These are phyloP conservation scores for Nycticebus coucang DNA, from an alignment of 2,113 vertebrate species.

Conservation along the genomic window DNA sequence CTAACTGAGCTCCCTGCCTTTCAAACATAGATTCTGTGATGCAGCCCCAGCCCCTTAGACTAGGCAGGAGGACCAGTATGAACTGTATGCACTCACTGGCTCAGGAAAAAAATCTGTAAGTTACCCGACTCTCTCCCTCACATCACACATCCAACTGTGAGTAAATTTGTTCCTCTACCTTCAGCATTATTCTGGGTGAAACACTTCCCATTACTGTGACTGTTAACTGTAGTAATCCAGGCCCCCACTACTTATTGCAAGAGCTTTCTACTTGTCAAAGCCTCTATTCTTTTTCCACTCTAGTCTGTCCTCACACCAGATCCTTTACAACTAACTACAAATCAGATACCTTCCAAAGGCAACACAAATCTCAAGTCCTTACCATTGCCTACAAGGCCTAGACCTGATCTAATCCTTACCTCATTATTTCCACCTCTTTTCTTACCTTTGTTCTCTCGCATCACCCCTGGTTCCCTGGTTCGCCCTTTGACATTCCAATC, in stretches of 20 bases:
- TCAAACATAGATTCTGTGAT: constrained; percentile 25
- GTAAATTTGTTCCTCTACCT: not conserved
- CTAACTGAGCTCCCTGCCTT: constrained; percentile 7
- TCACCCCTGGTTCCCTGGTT: not conserved
- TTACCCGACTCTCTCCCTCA: not conserved
- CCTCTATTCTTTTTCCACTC: not conserved
- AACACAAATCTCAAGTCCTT: not conserved
- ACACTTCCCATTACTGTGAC: not conserved
- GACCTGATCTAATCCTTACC: not conserved
- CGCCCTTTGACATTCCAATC: not conserved
- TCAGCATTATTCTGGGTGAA: not conserved
- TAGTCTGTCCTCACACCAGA: not conserved
- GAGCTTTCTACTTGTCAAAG: not conserved
- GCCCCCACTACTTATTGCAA: not conserved
- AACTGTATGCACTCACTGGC: not conserved
- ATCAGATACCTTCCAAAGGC: constrained; percentile 11
- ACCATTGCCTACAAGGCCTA: not conserved
- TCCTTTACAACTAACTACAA: constrained; percentile 30
- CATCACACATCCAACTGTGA: not conserved
- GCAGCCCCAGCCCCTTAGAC: not conserved
- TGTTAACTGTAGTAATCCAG: not conserved
- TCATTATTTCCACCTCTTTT: not conserved
- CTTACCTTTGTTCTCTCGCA: not conserved
- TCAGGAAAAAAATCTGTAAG: not conserved
- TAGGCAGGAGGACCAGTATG: not conserved